A percentile compares a stretch with the other conserved stretches of the same genome.
Evolutionary conservation across 1,140 invertebrate genomes (phyloP).

Genomic region (Drosophila grimshawi): DNA sequence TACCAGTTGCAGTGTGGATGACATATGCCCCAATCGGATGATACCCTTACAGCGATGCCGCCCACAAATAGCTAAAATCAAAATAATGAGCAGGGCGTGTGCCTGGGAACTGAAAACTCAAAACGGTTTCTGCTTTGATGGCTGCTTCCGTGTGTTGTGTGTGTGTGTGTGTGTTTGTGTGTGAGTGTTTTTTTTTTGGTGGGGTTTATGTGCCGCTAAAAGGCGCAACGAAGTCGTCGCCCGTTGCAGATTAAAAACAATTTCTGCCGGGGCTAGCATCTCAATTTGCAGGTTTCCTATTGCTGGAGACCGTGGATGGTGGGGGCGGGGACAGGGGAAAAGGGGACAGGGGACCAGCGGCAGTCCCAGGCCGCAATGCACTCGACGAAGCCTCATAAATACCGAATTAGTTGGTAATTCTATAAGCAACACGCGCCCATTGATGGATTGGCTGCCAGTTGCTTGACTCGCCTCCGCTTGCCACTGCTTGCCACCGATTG

Average conservation of each 20-base stretch:
- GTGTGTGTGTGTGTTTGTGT: background rate
- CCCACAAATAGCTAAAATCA: conserved; percentile 48
- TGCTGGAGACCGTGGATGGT: background rate
- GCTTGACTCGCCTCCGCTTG: background rate
- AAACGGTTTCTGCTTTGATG: conserved; percentile 12
- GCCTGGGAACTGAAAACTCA: conserved; percentile 36
- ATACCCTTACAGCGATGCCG: conserved; percentile 34
- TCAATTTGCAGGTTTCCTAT: conserved; percentile 78
- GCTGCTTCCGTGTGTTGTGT: background rate
- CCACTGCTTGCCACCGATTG: too few species aligned
- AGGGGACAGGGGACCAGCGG: background rate
- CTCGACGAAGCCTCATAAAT: conserved; percentile 84
- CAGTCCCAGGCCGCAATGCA: conserved; percentile 69
- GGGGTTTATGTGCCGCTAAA: conserved; percentile 56
- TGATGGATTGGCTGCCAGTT: conserved; percentile 68
- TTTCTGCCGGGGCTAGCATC: conserved; percentile 67
- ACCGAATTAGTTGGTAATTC: conserved; percentile 84
- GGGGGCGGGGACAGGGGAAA: too few species aligned
- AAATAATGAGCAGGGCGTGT: conserved; percentile 59
- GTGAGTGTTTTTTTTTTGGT: conserved; percentile 16
- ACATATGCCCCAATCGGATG: conserved; percentile 19
- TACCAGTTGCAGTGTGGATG: background rate
- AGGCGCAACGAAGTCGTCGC: conserved; percentile 62
- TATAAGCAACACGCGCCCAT: conserved; percentile 84
- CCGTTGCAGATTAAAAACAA: conserved; percentile 73